A percentile compares a stretch with the other conserved stretches of the same genome.
Evolutionary conservation across 2,888 invertebrate genomes (phyloP).

Genomic region (Magallana nippona): DNA sequence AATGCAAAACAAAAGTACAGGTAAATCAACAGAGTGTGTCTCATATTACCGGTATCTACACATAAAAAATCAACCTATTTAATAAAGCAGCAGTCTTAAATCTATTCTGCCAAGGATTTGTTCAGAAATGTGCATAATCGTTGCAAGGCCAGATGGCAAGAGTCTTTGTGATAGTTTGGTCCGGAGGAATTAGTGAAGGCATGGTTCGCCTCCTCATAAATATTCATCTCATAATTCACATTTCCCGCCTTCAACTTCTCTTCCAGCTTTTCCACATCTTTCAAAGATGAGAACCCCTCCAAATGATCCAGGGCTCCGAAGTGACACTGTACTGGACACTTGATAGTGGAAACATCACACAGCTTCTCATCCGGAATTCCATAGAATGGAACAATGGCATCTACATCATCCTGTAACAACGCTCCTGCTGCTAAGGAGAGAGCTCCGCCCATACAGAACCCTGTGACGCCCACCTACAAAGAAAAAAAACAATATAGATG

Average conservation of each 20-base stretch:
- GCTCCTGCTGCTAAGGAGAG: constrained; percentile 70
- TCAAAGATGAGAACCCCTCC: constrained; percentile 71
- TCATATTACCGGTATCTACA: no score
- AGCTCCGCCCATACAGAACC: constrained; percentile 79
- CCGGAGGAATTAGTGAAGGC: constrained; percentile 68
- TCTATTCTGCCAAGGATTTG: constrained; percentile 51
- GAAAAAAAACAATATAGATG: not conserved
- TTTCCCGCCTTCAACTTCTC: constrained; percentile 62
- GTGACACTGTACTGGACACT: constrained; percentile 74
- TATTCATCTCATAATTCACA: constrained; percentile 60
- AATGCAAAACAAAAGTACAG: no score
- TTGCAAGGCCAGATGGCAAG: constrained; percentile 57
- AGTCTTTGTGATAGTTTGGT: constrained; percentile 65
- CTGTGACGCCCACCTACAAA: constrained; percentile 75
- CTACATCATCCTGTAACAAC: constrained; percentile 62
- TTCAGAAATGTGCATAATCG: constrained; percentile 68
- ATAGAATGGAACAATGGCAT: constrained; percentile 76
- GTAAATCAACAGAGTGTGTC: no score
- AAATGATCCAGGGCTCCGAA: constrained; percentile 70
- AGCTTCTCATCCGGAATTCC: constrained; percentile 69
- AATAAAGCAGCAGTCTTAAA: no score
- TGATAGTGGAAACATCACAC: constrained; percentile 70
- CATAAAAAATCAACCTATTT: no score
- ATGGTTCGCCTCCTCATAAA: constrained; percentile 66
- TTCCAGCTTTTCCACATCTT: constrained; percentile 63